phyloP scores from a whole-genome alignment of 2,888 invertebrate genomes.

The Tuberolachnus salignus region DNA sequence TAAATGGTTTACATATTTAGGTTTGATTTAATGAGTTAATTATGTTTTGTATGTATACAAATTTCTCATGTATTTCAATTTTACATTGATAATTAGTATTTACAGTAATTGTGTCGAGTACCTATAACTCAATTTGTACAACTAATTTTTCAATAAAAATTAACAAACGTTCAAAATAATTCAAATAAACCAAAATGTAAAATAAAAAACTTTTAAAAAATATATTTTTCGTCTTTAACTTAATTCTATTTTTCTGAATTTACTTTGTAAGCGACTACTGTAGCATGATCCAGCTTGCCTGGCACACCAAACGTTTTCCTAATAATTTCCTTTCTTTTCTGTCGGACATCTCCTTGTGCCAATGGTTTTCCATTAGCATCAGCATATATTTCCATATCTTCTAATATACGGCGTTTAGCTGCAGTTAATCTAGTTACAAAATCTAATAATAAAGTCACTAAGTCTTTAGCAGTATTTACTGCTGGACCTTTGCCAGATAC shows the following conservation, averaged over 20 bases:
- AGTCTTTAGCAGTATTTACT: constrained; percentile 69
- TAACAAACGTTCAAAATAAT: constrained; percentile 35
- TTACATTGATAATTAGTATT: background rate
- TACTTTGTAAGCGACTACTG: constrained; percentile 80
- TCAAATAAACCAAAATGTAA: constrained; percentile 18
- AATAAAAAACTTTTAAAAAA: constrained; percentile 15
- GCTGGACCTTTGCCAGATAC: constrained; percentile 70
- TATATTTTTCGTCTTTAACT: background rate
- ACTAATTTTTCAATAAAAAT: constrained; percentile 5
- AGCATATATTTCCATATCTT: constrained; percentile 79
- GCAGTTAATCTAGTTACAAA: constrained; percentile 79
- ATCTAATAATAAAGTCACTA: constrained; percentile 76
- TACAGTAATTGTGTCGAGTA: background rate
- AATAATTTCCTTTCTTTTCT: constrained; percentile 73
- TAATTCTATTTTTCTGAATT: constrained; percentile 62
- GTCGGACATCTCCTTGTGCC: constrained; percentile 70
- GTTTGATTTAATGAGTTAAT: background rate
- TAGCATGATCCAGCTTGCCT: constrained; percentile 88
- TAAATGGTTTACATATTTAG: background rate
- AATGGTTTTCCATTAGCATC: constrained; percentile 65
- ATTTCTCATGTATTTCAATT: background rate
- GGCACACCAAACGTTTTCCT: constrained; percentile 76
- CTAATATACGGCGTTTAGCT: constrained; percentile 80
- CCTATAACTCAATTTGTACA: background rate
- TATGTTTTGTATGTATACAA: background rate